Evolutionary conservation across 2,797 vertebrate species (phyloP), one percentile per base, ranked within the genome.

Genomic region (Chaetophractus vellerosus): DNA sequence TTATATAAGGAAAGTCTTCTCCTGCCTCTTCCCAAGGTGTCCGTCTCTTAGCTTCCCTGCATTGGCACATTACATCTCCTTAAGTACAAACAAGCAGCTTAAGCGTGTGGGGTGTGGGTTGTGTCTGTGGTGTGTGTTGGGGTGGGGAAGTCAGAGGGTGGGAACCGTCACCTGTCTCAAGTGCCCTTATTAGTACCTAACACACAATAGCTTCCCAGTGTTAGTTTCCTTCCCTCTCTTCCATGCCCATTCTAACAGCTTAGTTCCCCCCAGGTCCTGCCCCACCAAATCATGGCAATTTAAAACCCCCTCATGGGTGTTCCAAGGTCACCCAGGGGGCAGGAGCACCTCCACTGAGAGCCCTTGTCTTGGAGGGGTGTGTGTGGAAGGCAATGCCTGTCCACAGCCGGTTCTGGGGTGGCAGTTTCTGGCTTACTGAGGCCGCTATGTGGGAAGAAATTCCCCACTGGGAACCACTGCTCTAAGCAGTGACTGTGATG

Each of bases 401-500:
- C 38, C 36, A 80, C 38, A 33, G 41, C 38, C 72, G 61, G 57
- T 59, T 6, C 14, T 45, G 11, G 41, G 2, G 16, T 12, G n/a
- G 72, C 28, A 59, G 24, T 78, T 88, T 85, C 78, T 68, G 45
- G 52, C 55, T 90, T 71, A 64, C 38, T n/a, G 18, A 87, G 68
- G 63, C 85, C 15, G 1, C 72, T 2, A 6, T 16, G 31, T 59
- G n/a, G 50, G 41, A 63, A 57, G 57, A 87, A 50, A 78, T 63
- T 66, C 75, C 57, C 2, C 2, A 5, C 41, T 81, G 76, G 59
- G 41, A 21, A 36, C 71, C 23, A 50, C 28, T 57, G 21, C 76
- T 78, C 48, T 79, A 24, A 88, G 36, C 23, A 84, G 28, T 9
- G 48, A n/a, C 52, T 38, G 24, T 68, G 72, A 68, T 84, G 72